A percentile compares a stretch with the other conserved stretches of the same genome.
These are phyloP conservation scores for Ophion ventricosus DNA, from an alignment of 2,888 invertebrate species.

Conservation along the genomic window DNA sequence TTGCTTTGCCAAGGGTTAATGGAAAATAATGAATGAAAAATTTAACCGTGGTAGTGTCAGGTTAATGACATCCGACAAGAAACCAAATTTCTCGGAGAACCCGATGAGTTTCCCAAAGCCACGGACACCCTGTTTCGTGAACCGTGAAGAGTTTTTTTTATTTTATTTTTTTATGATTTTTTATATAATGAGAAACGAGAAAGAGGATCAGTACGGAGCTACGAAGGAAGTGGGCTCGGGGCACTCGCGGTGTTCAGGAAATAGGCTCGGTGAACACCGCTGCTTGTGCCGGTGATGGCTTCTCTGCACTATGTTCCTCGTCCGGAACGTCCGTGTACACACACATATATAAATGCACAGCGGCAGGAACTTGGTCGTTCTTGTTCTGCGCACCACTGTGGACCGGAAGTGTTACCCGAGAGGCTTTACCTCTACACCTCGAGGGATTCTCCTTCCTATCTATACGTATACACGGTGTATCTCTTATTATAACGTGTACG, in stretches of 20 bases:
- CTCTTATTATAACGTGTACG: constrained; percentile 38
- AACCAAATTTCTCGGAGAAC: background rate
- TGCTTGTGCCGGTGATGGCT: constrained; percentile 35
- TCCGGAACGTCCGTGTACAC: constrained; percentile 34
- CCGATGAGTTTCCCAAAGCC: constrained; percentile 18
- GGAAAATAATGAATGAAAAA: background rate
- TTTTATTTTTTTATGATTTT: background rate
- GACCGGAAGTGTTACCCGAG: constrained; percentile 60
- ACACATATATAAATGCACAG: constrained; percentile 14
- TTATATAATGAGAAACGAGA: constrained; percentile 30
- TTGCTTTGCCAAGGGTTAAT: background rate
- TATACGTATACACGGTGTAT: constrained; percentile 10
- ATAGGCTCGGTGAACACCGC: constrained; percentile 59
- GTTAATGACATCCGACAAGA: background rate
- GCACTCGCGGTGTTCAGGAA: constrained; percentile 50
- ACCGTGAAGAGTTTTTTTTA: constrained; percentile 26
- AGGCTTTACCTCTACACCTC: constrained; percentile 37
- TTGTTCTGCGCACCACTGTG: constrained; percentile 32
- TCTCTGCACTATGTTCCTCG: constrained; percentile 31
- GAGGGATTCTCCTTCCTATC: constrained; percentile 34
- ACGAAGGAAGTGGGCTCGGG: constrained; percentile 53
- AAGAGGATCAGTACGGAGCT: constrained; percentile 42
- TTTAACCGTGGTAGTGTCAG: background rate
- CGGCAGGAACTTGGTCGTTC: constrained; percentile 35
- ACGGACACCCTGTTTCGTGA: constrained; percentile 12